Base-by-base conservation (phyloP, 2,888 invertebrate species). In the Stratiomys singularior region DNA sequence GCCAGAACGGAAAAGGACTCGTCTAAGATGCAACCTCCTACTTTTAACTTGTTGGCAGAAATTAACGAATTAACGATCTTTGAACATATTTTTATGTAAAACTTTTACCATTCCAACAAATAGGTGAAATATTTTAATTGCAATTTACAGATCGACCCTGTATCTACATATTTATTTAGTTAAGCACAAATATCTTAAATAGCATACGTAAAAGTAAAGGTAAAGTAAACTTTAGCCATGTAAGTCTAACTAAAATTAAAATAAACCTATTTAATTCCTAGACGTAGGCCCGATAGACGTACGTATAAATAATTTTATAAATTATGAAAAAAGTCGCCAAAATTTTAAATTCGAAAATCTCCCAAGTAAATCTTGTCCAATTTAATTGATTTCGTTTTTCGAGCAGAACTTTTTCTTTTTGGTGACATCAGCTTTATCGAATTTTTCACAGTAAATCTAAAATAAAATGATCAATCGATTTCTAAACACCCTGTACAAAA, bases 151-250 rank as follows among this genome's bases (percentile, higher is more conserved):
- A 74, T 74, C 58, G 60, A 18, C 9, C 3, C 74, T 74, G 74
- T 30, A 72, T 72, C 52, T 27, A 74, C 30, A 58, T 74, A 74
- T 74, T 74, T 74, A 74, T 74, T 74, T 74, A 74, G 74, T 18
- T 58, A 52, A 69, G 25, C 15, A n/a, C n/a, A 23, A 15, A 47
- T 46, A 69, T 47, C 47, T 69, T 67, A 44, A 69, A 47, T 25
- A 69, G 15, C 60, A 60, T 25, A 25, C 25, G 5, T 69, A 69
- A 47, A 46, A 23, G 4, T 37, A 37, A 52, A 25, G 23, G 13
- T 46, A 44, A 46, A 7, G 30, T 23, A 64, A 64, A 60, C 23
- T 23, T 15, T 52, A 15, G 52, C 15, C 7, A 60, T 60, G 2
- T 23, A 64, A 27, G 64, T 13, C 2, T 27, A 52, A 71, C 11